A percentile compares a stretch with the other conserved stretches of the same genome.
Conservation (phyloP, 2,113 vertebrate genomes). For the Poeciliopsis occidentalis region DNA sequence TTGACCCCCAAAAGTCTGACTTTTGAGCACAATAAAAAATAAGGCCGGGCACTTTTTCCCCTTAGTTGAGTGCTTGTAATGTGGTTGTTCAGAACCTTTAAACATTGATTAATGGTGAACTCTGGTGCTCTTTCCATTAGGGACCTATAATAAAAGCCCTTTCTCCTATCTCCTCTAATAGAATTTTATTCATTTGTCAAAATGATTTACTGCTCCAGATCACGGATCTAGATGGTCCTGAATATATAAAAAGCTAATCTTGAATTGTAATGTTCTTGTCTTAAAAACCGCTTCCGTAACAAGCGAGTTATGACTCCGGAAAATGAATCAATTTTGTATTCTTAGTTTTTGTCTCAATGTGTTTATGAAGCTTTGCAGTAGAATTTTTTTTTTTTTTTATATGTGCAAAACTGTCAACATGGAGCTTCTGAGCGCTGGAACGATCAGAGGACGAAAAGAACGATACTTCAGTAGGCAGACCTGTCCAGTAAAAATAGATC, state of each 20-base stretch:
- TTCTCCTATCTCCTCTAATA: neutral
- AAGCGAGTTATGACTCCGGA: neutral
- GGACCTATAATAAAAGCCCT: constrained; percentile 23
- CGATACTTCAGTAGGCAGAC: neutral
- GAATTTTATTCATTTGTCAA: constrained; percentile 47
- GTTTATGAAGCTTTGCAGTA: neutral
- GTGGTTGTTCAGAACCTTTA: constrained; percentile 40
- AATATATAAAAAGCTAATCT: constrained; percentile 25
- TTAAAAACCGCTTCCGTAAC: constrained; percentile 1
- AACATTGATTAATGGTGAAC: constrained; percentile 52
- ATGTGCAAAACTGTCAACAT: neutral
- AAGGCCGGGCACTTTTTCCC: constrained; percentile 35
- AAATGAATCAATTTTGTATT: neutral
- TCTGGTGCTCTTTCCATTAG: constrained; percentile 30
- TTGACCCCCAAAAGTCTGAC: constrained; percentile 32
- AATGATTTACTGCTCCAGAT: constrained; percentile 41
- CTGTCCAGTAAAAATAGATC: neutral
- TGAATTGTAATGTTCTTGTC: constrained; percentile 3
- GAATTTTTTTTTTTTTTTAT: neutral
- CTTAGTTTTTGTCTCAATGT: neutral
- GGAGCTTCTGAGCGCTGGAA: neutral
- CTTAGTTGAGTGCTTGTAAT: constrained; percentile 46
- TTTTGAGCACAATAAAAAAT: constrained; percentile 53
- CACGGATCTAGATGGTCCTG: neutral
- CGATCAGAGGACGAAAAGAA: neutral